These are phyloP conservation scores for Spizaetus ornatus DNA, from an alignment of 2,113 vertebrate genomes.

Conservation along the genomic window DNA sequence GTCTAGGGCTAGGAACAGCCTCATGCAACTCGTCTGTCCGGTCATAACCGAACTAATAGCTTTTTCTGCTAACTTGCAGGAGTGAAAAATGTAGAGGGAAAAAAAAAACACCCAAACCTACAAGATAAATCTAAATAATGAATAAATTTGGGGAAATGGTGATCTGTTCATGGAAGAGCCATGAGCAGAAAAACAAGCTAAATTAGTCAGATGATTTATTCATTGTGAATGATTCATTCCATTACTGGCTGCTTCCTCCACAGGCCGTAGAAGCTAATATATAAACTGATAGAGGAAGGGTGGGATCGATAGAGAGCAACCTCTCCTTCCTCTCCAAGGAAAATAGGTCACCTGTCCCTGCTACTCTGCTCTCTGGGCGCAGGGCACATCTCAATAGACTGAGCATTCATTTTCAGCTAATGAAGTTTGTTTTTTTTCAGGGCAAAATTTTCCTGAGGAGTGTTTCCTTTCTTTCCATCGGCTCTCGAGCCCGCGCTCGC, in stretches of 20 bases:
- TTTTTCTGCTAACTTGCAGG: background rate
- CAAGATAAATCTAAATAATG: background rate
- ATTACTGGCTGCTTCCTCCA: constrained; percentile 24
- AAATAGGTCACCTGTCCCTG: constrained; percentile 24
- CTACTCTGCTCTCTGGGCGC: background rate
- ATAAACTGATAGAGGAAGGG: constrained; percentile 6
- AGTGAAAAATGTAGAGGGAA: background rate
- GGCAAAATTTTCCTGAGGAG: background rate
- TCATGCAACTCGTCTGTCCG: background rate
- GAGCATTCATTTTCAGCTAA: background rate
- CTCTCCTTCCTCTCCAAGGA: constrained; percentile 5
- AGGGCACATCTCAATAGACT: background rate
- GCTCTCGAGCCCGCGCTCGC: rapidly evolving
- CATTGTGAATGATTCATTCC: constrained; percentile 14
- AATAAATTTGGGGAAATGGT: background rate
- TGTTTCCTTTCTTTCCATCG: background rate
- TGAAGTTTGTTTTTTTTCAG: background rate
- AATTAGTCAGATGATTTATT: constrained; percentile 51
- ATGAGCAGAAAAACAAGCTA: constrained; percentile 10
- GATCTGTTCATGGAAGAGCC: background rate
- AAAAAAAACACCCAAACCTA: background rate
- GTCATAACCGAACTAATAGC: background rate
- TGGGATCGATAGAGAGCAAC: background rate
- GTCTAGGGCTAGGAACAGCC: background rate
- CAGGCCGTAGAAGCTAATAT: background rate